Evolutionary conservation across 2,888 invertebrate genomes (phyloP).

Genomic region (Hesperia comma): DNA sequence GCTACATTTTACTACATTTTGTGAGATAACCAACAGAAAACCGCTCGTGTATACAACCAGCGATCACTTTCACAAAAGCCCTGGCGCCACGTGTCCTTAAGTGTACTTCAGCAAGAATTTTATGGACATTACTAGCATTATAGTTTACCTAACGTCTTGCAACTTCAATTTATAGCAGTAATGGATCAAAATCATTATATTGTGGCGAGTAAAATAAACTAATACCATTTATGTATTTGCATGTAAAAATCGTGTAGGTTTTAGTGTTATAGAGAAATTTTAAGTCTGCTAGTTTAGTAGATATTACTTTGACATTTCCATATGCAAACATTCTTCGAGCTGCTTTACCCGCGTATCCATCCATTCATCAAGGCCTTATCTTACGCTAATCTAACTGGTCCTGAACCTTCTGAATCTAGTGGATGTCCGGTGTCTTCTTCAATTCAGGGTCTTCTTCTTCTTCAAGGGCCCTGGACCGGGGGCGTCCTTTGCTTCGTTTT

Average conservation of each 20-base stretch:
- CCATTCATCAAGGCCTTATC: too few species aligned
- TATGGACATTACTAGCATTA: constrained; percentile 5
- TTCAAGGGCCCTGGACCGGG: too few species aligned
- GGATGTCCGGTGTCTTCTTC: too few species aligned
- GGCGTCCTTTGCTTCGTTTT: too few species aligned
- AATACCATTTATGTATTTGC: neutral
- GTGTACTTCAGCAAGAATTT: constrained; percentile 18
- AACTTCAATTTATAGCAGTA: constrained; percentile 5
- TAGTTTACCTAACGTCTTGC: constrained; percentile 3
- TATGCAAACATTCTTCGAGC: too few species aligned
- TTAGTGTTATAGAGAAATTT: neutral
- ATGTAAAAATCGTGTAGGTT: neutral
- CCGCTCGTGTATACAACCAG: constrained; percentile 27
- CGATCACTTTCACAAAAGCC: constrained; percentile 29
- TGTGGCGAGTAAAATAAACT: neutral
- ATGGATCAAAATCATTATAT: neutral
- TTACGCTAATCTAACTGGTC: too few species aligned
- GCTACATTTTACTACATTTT: too few species aligned
- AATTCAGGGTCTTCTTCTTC: too few species aligned
- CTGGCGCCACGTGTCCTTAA: constrained; percentile 25
- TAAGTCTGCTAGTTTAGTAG: neutral
- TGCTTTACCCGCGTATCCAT: too few species aligned
- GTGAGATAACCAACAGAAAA: neutral
- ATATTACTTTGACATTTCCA: too few species aligned
- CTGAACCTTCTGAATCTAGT: too few species aligned